Conservation (phyloP, 2,888 invertebrate species). For the Empis stercorea region DNA sequence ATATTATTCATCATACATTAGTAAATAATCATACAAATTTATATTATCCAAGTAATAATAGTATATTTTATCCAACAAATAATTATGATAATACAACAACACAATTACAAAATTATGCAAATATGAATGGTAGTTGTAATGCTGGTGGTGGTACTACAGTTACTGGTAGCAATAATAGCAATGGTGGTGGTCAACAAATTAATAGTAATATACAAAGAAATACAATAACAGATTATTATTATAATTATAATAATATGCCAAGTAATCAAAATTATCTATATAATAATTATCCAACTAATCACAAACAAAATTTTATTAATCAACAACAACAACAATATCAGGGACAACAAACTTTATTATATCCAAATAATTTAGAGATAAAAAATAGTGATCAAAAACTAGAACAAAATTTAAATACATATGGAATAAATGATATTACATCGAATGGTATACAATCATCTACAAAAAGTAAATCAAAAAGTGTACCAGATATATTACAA, state of each 20-base stretch:
- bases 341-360: no score
- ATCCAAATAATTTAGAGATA: no score
- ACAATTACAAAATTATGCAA: conserved; percentile 4
- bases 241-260: conserved; percentile 34
- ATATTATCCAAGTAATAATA: no score
- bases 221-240: conserved; percentile 36
- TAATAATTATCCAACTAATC: conserved; percentile 16
- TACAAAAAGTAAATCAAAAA: conserved; percentile 41
- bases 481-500: conserved; percentile 63
- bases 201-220: no score
- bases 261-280: conserved; percentile 36
- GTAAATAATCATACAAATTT: no score
- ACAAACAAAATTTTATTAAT: no score
- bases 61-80: no score
- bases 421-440: background rate
- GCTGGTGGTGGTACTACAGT: background rate
- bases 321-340: no score
- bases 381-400: no score
- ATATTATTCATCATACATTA: no score
- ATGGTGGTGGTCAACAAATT: background rate
- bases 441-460: conserved; percentile 21
- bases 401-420: no score
- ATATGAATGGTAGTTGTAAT: conserved; percentile 12
- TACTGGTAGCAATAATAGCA: background rate
- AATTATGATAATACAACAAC: no score